Evolutionary conservation across 1,140 invertebrate genomes (phyloP), one percentile per base, ranked within the genome.

Genomic region (Macrocentrus cingulum): DNA sequence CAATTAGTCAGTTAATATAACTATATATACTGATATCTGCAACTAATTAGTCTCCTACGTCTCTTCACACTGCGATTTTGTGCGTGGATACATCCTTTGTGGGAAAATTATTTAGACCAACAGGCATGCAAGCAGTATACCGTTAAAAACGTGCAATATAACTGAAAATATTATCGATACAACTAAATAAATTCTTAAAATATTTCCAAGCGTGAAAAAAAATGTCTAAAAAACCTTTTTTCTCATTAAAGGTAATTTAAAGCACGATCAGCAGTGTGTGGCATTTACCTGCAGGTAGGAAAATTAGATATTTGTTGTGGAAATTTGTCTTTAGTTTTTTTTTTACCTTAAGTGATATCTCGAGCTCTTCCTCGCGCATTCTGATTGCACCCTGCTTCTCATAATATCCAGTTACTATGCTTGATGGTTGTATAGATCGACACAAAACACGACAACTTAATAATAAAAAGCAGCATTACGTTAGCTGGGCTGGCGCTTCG

Each of bases 321-420:
- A n/a, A n/a, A n/a, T n/a, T n/a, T n/a, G n/a, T n/a, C n/a, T n/a
- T n/a, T n/a, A n/a, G n/a, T n/a, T n/a, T n/a, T n/a, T n/a, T 37
- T 48, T 66, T 76, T 77, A 89, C 87, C 87, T 94, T 94, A 73
- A 94, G 89, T 81, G 92, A 91, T 81, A 92, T 88, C 84, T 94
- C 92, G 76, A 94, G 85, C 80, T 94, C 92, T 84, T 94, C 92
- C 84, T 94, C 92, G 77, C 91, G 86, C 91, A 93, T 94, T 70
- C 69, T 82, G 73, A 68, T 65, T 62, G 69, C 69, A 67, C 66
- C 64, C 44, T 60, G 66, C 70, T 75, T 75, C 66, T 70, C 73
- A 70, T 72, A 71, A 66, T 69, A 69, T 66, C 64, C 59, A 60
- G 58, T 53, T 66, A 60, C 34, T 19, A n/a, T 25, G 36, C 13